phyloP scores from a whole-genome alignment of 2,113 vertebrate genomes.

The Gallinago paraguaiae region DNA sequence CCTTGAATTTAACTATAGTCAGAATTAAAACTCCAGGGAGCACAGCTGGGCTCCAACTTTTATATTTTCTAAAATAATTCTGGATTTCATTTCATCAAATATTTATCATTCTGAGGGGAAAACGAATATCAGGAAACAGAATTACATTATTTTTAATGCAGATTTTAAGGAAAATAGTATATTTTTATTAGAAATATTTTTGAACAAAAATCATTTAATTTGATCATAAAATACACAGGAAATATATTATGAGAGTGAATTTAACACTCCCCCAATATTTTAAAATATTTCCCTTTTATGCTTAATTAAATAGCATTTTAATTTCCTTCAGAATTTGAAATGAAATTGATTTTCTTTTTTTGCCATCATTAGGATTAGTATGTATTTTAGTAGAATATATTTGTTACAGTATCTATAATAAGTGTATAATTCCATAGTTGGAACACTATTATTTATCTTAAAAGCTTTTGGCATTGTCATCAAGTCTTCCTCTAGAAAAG shows the following conservation, averaged over 20 bases:
- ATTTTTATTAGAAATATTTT: background rate
- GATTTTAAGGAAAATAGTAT: background rate
- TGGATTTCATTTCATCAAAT: background rate
- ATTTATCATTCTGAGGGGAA: background rate
- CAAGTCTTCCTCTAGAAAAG: background rate
- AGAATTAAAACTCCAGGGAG: background rate
- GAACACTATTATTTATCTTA: background rate
- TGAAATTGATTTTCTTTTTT: background rate
- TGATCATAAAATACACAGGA: background rate
- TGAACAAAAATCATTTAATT: background rate
- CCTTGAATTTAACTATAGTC: background rate
- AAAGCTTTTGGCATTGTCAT: background rate
- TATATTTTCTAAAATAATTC: background rate
- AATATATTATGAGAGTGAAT: background rate
- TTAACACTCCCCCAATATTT: background rate
- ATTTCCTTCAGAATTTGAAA: background rate
- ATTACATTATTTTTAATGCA: background rate
- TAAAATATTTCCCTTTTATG: background rate
- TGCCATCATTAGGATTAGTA: background rate
- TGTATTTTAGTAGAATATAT: background rate
- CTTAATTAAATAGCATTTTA: background rate
- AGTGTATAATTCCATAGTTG: background rate
- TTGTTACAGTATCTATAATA: background rate
- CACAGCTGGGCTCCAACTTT: background rate
- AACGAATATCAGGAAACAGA: background rate